phyloP scores from a whole-genome alignment of 2,888 invertebrate species.

The Drosophila affinis region DNA sequence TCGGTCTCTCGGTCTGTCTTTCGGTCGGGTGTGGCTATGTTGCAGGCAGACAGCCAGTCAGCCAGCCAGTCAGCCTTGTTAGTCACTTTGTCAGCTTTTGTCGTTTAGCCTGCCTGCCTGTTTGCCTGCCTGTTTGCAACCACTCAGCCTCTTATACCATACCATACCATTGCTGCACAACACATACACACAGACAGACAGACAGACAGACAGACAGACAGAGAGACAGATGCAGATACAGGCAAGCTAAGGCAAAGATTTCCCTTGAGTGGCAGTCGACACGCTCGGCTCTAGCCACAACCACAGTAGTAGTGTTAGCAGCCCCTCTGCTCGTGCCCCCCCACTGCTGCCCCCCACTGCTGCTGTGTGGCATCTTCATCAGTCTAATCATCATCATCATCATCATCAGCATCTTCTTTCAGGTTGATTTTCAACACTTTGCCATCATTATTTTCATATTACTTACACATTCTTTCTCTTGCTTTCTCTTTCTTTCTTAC shows the following conservation, averaged over 20 bases:
- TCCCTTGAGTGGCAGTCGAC: constrained; percentile 61
- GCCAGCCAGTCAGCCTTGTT: constrained; percentile 54
- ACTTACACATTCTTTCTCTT: constrained; percentile 26
- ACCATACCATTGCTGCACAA: constrained; percentile 33
- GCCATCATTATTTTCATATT: constrained; percentile 45
- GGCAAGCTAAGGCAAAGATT: constrained; percentile 36
- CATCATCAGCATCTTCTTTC: constrained; percentile 27
- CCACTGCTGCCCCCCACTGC: too few relatives aligned
- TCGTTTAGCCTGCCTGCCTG: constrained; percentile 28
- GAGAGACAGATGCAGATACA: constrained; percentile 24
- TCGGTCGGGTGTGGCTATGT: constrained; percentile 13
- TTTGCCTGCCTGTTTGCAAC: neutral
- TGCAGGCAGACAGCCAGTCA: constrained; percentile 29
- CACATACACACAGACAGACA: neutral
- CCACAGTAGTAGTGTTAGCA: neutral
- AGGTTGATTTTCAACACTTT: constrained; percentile 53
- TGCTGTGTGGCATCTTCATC: too few relatives aligned
- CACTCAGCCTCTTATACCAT: neutral
- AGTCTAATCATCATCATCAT: constrained; percentile 23
- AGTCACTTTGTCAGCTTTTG: constrained; percentile 68
- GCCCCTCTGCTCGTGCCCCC: too few relatives aligned
- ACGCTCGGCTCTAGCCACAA: constrained; percentile 29
- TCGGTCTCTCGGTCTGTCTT: constrained; percentile 19
- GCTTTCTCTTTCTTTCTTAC: too few relatives aligned
- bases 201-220: constrained; percentile 1